These are phyloP conservation scores for Poecilus cupreus DNA, from an alignment of 2,888 invertebrate species.

Conservation along the genomic window DNA sequence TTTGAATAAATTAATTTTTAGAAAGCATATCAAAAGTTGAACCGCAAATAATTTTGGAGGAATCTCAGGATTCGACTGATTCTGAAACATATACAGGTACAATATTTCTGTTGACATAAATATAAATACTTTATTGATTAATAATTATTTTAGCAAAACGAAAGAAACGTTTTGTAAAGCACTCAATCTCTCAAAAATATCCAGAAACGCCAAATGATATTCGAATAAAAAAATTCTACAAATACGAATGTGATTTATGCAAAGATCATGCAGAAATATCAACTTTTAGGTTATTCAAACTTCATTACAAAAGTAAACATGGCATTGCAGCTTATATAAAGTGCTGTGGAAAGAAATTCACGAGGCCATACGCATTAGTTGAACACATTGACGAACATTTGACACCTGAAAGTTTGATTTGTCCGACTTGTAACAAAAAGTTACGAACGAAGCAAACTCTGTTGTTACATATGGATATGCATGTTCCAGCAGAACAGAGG, in stretches of 20 bases:
- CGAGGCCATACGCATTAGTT: neutral
- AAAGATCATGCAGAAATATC: constrained; percentile 46
- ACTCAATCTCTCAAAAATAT: neutral
- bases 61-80: constrained; percentile 28
- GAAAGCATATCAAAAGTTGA: neutral
- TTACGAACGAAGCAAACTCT: constrained; percentile 48
- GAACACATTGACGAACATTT: constrained; percentile 50
- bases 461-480: constrained; percentile 49
- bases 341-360: constrained; percentile 48
- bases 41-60: constrained; percentile 43
- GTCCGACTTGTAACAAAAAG: constrained; percentile 51
- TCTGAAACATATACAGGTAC: constrained; percentile 2
- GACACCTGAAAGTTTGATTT: constrained; percentile 48
- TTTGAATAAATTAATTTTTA: neutral
- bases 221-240: constrained; percentile 53
- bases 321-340: constrained; percentile 41
- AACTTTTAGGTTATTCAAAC: constrained; percentile 46
- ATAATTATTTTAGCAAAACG: neutral
- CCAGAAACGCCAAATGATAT: constrained; percentile 46
- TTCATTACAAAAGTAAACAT: constrained; percentile 35
- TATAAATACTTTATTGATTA: neutral
- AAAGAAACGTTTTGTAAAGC: neutral
- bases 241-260: constrained; percentile 51
- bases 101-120: neutral
- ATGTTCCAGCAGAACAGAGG: constrained; percentile 44